Evolutionary conservation across 2,113 vertebrate species (phyloP).

Genomic region (Saimiri boliviensis): DNA sequence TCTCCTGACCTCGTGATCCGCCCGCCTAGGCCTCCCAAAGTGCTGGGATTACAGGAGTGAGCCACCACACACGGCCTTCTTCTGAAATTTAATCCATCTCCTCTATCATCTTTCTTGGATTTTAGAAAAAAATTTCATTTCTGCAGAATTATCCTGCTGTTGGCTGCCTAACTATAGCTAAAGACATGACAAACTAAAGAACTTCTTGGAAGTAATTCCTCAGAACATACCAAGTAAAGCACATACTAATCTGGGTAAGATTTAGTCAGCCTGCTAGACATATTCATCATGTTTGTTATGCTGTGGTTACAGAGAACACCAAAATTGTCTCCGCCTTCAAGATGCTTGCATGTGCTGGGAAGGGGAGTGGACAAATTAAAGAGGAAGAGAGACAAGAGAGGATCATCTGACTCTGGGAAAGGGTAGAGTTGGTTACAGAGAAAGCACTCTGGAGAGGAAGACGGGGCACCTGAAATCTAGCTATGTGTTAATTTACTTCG

Average conservation of each 20-base stretch:
- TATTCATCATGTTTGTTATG: not conserved
- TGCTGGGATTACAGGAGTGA: too few species aligned
- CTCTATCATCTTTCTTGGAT: not conserved
- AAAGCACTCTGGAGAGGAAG: too few species aligned
- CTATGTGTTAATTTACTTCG: not conserved
- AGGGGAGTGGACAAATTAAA: not conserved
- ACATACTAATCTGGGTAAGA: not conserved
- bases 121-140: conserved; percentile 16
- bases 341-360: not conserved
- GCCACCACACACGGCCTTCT: too few species aligned
- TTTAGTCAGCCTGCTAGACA: not conserved
- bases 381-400: not conserved
- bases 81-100: not conserved
- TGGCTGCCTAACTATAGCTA: not conserved
- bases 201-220: not conserved
- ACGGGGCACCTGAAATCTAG: not conserved
- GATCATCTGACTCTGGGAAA: not conserved
- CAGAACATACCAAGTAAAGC: not conserved
- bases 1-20: too few species aligned
- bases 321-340: not conserved
- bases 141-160: not conserved
- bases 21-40: too few species aligned
- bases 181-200: not conserved
- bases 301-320: not conserved
- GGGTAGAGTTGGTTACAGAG: not conserved